Evolutionary conservation across 2,888 invertebrate genomes (phyloP).

Genomic region (Caenorhabditis doughertyi): DNA sequence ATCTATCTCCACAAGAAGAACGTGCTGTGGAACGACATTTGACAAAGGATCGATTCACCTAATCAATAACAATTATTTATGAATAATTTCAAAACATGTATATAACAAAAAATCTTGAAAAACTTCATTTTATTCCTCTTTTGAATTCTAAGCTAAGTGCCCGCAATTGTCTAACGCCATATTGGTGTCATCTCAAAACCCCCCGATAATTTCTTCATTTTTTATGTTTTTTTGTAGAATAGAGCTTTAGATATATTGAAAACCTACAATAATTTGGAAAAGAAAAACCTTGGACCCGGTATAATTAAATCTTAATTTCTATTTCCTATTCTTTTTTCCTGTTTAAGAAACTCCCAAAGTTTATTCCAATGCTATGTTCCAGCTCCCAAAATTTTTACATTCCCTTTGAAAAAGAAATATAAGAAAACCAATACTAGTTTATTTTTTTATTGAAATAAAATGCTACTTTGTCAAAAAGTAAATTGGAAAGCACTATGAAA

Average conservation of each 20-base stretch:
- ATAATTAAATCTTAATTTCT: slow-evolving; percentile 20
- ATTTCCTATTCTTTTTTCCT: neutral
- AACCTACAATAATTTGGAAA: neutral
- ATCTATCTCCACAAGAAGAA: slow-evolving; percentile 65
- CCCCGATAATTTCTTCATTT: slow-evolving; percentile 1
- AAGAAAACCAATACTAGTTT: slow-evolving; percentile 14
- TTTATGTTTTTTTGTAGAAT: slow-evolving; percentile 34
- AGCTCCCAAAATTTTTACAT: slow-evolving; percentile 14
- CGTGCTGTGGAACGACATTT: slow-evolving; percentile 63
- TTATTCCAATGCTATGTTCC: neutral
- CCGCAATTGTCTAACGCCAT: slow-evolving; percentile 46
- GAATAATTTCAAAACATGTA: slow-evolving; percentile 14
- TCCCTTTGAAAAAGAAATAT: slow-evolving; percentile 1
- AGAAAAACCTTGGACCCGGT: slow-evolving; percentile 25
- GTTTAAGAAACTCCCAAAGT: slow-evolving; percentile 13
- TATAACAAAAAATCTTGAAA: neutral
- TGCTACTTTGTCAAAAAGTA: neutral
- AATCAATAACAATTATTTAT: slow-evolving; percentile 49
- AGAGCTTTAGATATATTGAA: slow-evolving; percentile 52
- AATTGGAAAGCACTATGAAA: slow-evolving; percentile 11
- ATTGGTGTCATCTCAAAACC: slow-evolving; percentile 37
- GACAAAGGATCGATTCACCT: slow-evolving; percentile 61
- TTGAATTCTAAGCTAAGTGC: neutral
- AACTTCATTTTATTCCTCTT: neutral
- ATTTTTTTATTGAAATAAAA: slow-evolving; percentile 24